Conservation (phyloP, 2,113 vertebrate genomes). For the Pterocles gutturalis region DNA sequence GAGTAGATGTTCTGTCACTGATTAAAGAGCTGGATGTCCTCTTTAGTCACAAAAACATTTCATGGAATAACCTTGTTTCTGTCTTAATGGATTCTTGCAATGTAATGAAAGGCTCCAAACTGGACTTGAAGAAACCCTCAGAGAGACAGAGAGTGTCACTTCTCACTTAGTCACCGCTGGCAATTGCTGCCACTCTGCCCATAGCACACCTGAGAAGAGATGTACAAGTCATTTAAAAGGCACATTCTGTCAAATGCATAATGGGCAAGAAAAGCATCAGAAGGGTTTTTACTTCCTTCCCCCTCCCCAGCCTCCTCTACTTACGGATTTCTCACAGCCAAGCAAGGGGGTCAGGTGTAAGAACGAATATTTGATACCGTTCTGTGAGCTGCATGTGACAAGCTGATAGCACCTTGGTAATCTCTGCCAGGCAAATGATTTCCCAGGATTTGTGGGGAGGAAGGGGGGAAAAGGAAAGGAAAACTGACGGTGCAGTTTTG, state of each 20-base stretch:
- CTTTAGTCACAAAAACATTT: slow-evolving; percentile 79
- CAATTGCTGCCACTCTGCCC: slow-evolving; percentile 61
- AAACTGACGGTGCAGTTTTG: slow-evolving; percentile 58
- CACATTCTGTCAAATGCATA: slow-evolving; percentile 57
- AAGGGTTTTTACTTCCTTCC: background rate
- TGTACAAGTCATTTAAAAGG: slow-evolving; percentile 69
- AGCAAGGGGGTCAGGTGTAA: background rate
- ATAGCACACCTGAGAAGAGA: slow-evolving; percentile 61
- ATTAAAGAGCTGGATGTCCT: slow-evolving; percentile 78
- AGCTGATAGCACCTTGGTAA: background rate
- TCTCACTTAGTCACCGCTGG: slow-evolving; percentile 76
- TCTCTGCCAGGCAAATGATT: slow-evolving; percentile 27
- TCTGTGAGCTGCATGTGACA: background rate
- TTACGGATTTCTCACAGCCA: slow-evolving; percentile 24
- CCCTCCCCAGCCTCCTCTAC: background rate
- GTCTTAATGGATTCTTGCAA: slow-evolving; percentile 79
- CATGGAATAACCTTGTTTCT: slow-evolving; percentile 78
- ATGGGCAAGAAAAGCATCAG: background rate
- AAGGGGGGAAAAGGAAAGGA: background rate
- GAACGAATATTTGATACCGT: background rate
- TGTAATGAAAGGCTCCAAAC: slow-evolving; percentile 77
- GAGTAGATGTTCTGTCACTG: slow-evolving; percentile 78
- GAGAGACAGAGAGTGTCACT: slow-evolving; percentile 75
- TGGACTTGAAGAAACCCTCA: slow-evolving; percentile 75
- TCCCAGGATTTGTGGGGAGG: background rate